Base-by-base conservation (phyloP, 2,888 invertebrate genomes). In the Cerastis rubricosa region DNA sequence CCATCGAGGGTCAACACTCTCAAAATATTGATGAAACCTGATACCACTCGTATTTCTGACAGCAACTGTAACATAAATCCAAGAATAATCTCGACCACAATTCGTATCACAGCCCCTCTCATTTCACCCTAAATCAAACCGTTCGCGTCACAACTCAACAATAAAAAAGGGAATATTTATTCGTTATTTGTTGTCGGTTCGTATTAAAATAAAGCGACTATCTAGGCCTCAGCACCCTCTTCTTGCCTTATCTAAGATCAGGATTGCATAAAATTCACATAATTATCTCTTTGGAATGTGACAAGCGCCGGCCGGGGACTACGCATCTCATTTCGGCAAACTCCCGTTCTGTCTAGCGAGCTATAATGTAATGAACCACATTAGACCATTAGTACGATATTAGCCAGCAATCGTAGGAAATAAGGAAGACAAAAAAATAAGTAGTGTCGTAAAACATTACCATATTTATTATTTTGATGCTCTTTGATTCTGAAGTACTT, bases 141-240 rank as follows among this genome's bases (percentile, higher is more conserved):
- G 92, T 94, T 93, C 93, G 93, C 94, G 92, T 95, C 94, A 94
- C 93, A 94, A 91, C 91, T 92, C 93, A 92, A 94, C 95, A 94
- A 95, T 95, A 95, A 96, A 96, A 94, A 95, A 93, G 91, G 92
- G 95, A 94, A 95, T 95, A 95, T 95, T 95, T 95, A 96, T 96
- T 94, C 93, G 94, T 96, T 96, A 96, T 96, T 96, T 96, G 96
- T 95, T 95, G 95, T 96, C 94, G 94, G 94, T 95, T 96, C 93
- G 95, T 93, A 96, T 96, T 96, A 96, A 96, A 96, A 96, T 96
- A 96, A 95, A 95, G 91, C 94, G 92, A 89, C 93, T 95, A 95
- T 95, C 95, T 95, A 94, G 93, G 93, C 94, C 90, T 94, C 93
- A 92, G 92, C 95, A 94, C 96, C 96, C 95, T 94, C 90, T 83